A percentile compares a stretch with the other conserved stretches of the same genome.
Conservation (phyloP, 2,888 invertebrate species). For the Tenthredo notha region DNA sequence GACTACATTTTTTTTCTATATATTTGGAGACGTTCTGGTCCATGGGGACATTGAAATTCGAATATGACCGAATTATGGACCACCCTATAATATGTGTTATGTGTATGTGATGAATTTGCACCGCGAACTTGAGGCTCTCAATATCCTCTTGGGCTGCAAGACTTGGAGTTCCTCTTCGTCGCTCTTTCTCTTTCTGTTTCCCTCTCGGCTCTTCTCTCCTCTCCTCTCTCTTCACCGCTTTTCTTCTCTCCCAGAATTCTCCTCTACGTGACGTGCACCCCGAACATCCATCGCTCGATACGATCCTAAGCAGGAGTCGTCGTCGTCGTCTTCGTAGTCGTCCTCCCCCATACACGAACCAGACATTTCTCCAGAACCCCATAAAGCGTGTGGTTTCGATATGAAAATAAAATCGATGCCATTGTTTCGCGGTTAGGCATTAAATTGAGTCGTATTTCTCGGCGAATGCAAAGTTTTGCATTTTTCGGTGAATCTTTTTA, state of each 20-base stretch:
- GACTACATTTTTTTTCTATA: too few species aligned
- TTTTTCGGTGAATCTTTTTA: background rate
- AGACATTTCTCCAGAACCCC: conserved; percentile 57
- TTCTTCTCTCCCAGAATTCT: conserved; percentile 56
- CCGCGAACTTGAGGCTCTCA: conserved; percentile 56
- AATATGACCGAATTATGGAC: too few species aligned
- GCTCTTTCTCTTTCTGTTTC: conserved; percentile 47
- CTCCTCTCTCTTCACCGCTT: conserved; percentile 62
- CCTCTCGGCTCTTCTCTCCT: conserved; percentile 46
- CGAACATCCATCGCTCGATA: conserved; percentile 76
- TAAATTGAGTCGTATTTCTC: conserved; percentile 73
- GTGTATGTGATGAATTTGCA: conserved; percentile 1
- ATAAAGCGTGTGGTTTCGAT: conserved; percentile 64
- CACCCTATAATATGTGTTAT: background rate
- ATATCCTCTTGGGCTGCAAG: conserved; percentile 44
- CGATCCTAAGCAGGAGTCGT: conserved; percentile 58
- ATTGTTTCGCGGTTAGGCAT: conserved; percentile 76
- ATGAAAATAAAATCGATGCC: conserved; percentile 78
- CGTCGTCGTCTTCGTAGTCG: conserved; percentile 52
- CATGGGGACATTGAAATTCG: too few species aligned
- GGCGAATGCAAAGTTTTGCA: background rate
- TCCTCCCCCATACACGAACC: conserved; percentile 59
- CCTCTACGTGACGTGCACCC: conserved; percentile 76
- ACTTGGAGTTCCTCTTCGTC: conserved; percentile 57
- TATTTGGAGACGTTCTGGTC: too few species aligned